Evolutionary conservation across 1,140 invertebrate genomes (phyloP).

Genomic region (Galleria mellonella): DNA sequence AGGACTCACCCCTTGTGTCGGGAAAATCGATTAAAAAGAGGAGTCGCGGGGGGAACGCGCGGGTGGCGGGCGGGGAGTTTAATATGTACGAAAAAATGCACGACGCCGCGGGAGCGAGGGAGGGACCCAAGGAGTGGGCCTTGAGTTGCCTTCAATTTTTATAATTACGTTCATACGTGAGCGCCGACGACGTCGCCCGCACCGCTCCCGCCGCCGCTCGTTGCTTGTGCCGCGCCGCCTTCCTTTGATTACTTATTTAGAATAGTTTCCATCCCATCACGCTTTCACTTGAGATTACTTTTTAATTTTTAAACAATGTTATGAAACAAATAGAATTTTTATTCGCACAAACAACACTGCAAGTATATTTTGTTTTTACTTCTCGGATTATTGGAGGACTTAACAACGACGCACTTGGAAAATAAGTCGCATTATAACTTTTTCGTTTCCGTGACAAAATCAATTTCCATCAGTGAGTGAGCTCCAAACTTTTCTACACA

Average conservation of each 20-base stretch:
- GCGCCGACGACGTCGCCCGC: constrained; percentile 23
- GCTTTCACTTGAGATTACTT: constrained; percentile 19
- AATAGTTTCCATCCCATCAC: constrained; percentile 25
- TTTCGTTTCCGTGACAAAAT: constrained; percentile 47
- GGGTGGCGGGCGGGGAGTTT: constrained; percentile 53
- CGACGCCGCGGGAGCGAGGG: constrained; percentile 63
- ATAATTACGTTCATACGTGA: constrained; percentile 74
- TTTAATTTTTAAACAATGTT: constrained; percentile 23
- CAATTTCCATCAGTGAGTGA: constrained; percentile 49
- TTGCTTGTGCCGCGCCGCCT: not conserved
- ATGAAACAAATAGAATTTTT: constrained; percentile 9
- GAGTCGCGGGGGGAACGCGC: constrained; percentile 54
- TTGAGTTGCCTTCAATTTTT: constrained; percentile 69
- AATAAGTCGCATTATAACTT: constrained; percentile 45
- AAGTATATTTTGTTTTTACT: constrained; percentile 5
- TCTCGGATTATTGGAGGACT: constrained; percentile 5
- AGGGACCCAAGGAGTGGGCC: constrained; percentile 47
- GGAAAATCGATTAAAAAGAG: constrained; percentile 75
- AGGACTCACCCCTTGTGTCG: constrained; percentile 72
- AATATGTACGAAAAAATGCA: constrained; percentile 75
- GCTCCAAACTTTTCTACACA: constrained; percentile 58
- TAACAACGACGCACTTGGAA: constrained; percentile 7
- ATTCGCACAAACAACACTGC: not conserved
- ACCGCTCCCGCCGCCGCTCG: constrained; percentile 4
- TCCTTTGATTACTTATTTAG: constrained; percentile 31